phyloP scores from a whole-genome alignment of 2,888 invertebrate genomes.

The Lottia scabra region DNA sequence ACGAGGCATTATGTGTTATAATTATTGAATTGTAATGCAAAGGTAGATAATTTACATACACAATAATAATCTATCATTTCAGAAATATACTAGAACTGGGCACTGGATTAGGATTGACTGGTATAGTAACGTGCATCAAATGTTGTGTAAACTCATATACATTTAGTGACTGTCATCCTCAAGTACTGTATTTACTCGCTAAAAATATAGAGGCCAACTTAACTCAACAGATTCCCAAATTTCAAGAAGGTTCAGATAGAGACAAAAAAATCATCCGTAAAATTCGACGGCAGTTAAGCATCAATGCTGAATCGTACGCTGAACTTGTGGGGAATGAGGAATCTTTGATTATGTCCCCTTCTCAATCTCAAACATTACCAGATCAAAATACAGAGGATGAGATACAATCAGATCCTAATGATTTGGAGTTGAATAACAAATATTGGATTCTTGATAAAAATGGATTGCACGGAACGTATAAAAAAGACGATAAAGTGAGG shows the following conservation, averaged over 20 bases:
- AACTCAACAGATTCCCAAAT: conserved; percentile 14
- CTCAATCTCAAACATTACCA: not conserved
- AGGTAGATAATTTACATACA: too few species aligned
- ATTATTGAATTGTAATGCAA: too few species aligned
- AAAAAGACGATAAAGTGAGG: conserved; percentile 34
- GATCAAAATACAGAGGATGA: conserved; percentile 15
- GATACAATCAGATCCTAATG: conserved; percentile 24
- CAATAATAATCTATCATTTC: conserved; percentile 7
- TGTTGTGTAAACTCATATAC: conserved; percentile 45
- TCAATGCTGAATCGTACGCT: conserved; percentile 35
- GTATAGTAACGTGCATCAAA: conserved; percentile 49
- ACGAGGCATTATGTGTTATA: too few species aligned
- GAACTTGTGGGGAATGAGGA: conserved; percentile 15
- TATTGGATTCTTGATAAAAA: conserved; percentile 36
- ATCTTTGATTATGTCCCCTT: not conserved
- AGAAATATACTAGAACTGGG: conserved; percentile 59
- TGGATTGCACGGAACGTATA: conserved; percentile 27
- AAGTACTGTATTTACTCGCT: conserved; percentile 57
- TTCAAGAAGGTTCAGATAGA: conserved; percentile 17
- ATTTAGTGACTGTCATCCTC: conserved; percentile 58
- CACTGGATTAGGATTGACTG: conserved; percentile 61
- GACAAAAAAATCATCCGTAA: conserved; percentile 44
- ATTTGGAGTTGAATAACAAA: conserved; percentile 33
- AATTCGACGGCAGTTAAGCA: conserved; percentile 47
- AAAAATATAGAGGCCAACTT: conserved; percentile 56